Percentiles rank a stretch among this genome's conserved stretches.
phyloP scores from a whole-genome alignment of 2,113 vertebrate genomes.

The Anolis sagrei region DNA sequence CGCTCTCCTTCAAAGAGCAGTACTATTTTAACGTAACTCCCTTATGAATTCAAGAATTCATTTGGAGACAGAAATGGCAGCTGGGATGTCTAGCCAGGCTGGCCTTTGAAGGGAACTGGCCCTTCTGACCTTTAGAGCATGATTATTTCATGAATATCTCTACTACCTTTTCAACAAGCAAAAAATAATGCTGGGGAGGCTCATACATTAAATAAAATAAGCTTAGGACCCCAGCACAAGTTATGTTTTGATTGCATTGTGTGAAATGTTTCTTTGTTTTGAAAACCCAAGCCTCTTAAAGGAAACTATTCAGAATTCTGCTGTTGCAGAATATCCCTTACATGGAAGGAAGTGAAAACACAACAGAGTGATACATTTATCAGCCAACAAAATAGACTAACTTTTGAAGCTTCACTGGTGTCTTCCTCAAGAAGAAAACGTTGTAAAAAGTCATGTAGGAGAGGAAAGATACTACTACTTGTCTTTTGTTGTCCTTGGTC shows the following conservation, averaged over 20 bases:
- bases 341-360: not conserved
- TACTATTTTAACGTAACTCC: conserved; percentile 11
- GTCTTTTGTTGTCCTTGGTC: too few relatives aligned
- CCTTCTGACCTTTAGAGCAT: not conserved
- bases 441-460: too few relatives aligned
- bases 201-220: not conserved
- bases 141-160: not conserved
- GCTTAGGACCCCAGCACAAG: too few relatives aligned
- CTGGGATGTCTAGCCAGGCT: not conserved
- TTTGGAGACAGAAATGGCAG: not conserved
- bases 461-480: too few relatives aligned
- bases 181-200: not conserved
- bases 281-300: not conserved
- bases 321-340: too few relatives aligned
- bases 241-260: not conserved
- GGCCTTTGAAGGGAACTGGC: not conserved
- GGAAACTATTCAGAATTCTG: not conserved
- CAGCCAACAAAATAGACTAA: too few relatives aligned
- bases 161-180: not conserved
- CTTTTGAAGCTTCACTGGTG: too few relatives aligned
- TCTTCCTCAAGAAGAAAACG: too few relatives aligned
- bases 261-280: not conserved
- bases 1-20: not conserved
- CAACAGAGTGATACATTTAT: too few relatives aligned
- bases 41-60: not conserved